These are phyloP conservation scores for Ceyx cyanopectus DNA, from an alignment of 2,113 vertebrate species.

Conservation along the genomic window DNA sequence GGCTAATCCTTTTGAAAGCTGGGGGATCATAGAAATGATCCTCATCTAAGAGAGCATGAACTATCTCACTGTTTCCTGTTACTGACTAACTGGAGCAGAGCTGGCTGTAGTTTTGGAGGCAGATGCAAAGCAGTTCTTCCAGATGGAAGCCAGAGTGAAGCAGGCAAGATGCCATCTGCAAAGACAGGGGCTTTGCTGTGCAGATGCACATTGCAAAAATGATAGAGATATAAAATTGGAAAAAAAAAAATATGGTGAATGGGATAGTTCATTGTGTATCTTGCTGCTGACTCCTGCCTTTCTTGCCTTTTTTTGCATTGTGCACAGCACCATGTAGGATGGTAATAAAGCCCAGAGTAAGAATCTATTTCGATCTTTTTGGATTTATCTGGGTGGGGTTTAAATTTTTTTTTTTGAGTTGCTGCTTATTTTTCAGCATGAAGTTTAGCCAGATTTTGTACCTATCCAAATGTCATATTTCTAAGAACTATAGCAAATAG, in stretches of 20 bases:
- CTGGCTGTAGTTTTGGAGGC: constrained; percentile 38
- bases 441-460: not conserved
- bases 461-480: not conserved
- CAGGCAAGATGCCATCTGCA: constrained; percentile 66
- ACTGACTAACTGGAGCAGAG: constrained; percentile 24
- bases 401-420: not conserved
- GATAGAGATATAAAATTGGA: constrained; percentile 15
- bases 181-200: constrained; percentile 16
- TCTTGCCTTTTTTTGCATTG: not conserved
- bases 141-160: constrained; percentile 63
- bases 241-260: constrained; percentile 9
- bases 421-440: not conserved
- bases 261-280: not conserved
- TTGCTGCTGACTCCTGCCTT: not conserved
- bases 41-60: not conserved
- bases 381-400: not conserved
- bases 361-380: not conserved
- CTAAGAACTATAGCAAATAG: not conserved
- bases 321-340: not conserved
- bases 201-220: constrained; percentile 41
- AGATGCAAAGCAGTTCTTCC: constrained; percentile 54
- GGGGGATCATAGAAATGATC: not conserved
- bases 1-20: not conserved
- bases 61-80: not conserved
- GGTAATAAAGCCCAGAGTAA: not conserved